phyloP scores from a whole-genome alignment of 1,140 invertebrate species.

The Hyles euphorbiae region DNA sequence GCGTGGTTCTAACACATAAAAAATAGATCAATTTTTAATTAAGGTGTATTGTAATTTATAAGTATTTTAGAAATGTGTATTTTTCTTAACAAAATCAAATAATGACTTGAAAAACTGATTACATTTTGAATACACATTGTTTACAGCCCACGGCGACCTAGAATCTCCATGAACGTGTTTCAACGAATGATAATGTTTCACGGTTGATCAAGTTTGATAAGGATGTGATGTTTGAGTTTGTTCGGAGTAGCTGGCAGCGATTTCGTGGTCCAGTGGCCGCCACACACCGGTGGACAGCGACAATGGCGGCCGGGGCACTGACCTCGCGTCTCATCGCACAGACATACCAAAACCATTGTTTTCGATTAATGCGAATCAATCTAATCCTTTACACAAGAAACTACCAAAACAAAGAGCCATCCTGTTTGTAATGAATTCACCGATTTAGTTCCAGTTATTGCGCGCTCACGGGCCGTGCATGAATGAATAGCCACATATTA shows the following conservation, averaged over 20 bases:
- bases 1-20: too few species aligned
- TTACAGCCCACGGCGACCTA: too few species aligned
- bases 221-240: conserved; percentile 9
- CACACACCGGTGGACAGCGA: conserved; percentile 55
- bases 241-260: conserved; percentile 42
- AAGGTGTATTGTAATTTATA: too few species aligned
- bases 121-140: conserved; percentile 1
- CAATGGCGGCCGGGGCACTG: conserved; percentile 54
- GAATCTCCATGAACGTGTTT: too few species aligned
- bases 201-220: conserved; percentile 1
- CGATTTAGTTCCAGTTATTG: background rate
- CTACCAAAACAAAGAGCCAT: conserved; percentile 2
- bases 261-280: conserved; percentile 60
- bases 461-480: too few species aligned
- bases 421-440: background rate
- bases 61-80: too few species aligned
- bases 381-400: conserved; percentile 1
- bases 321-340: conserved; percentile 38
- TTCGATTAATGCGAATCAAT: conserved; percentile 27
- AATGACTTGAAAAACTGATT: background rate
- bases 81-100: background rate
- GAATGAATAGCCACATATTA: too few species aligned
- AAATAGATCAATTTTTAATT: too few species aligned
- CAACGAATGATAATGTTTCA: conserved; percentile 4
- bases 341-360: conserved; percentile 32